phyloP scores from a whole-genome alignment of 2,888 invertebrate genomes.

The Parnassius apollo region DNA sequence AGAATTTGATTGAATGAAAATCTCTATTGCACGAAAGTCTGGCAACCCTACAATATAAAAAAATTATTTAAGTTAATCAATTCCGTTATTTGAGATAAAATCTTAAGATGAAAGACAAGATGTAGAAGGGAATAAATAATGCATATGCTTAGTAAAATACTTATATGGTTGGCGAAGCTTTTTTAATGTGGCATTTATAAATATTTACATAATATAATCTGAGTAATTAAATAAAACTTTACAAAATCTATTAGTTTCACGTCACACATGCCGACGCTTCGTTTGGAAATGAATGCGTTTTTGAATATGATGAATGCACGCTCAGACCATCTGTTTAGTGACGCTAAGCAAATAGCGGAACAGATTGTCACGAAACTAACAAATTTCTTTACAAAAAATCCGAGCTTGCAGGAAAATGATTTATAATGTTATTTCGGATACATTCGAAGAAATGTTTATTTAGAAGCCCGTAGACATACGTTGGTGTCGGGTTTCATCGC shows the following conservation, averaged over 20 bases:
- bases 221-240: conserved; percentile 19
- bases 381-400: conserved; percentile 67
- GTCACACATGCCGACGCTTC: conserved; percentile 40
- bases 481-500: conserved; percentile 54
- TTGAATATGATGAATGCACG: conserved; percentile 64
- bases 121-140: no score
- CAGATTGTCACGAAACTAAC: conserved; percentile 78
- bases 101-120: no score
- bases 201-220: conserved; percentile 11
- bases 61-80: no score
- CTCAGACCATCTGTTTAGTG: conserved; percentile 67
- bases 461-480: conserved; percentile 49
- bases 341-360: conserved; percentile 79
- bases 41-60: no score
- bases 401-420: conserved; percentile 63
- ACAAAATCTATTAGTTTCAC: conserved; percentile 24
- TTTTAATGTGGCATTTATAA: not conserved
- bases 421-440: conserved; percentile 77
- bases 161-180: not conserved
- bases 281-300: conserved; percentile 59
- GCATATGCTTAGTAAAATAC: no score
- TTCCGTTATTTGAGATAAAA: no score
- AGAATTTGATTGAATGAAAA: no score
- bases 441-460: conserved; percentile 68
- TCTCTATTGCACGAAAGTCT: no score